These are phyloP conservation scores for Lithobates pipiens DNA, from an alignment of 2,797 vertebrate species.

Conservation along the genomic window DNA sequence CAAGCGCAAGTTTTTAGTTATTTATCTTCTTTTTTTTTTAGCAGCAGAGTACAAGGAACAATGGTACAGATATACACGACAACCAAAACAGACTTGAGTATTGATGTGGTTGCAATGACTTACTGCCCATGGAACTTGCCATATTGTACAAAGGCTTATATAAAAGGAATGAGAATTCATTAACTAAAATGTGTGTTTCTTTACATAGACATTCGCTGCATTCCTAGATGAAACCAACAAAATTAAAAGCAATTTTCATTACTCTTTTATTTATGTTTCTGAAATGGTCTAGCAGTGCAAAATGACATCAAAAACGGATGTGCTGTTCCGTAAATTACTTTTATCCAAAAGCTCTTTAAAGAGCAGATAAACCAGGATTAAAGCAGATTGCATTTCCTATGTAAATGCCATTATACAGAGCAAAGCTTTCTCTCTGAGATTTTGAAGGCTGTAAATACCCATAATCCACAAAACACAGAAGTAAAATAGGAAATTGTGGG, in stretches of 20 bases:
- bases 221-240: not conserved
- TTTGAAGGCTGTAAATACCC: slow-evolving; percentile 28
- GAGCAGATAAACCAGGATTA: slow-evolving; percentile 42
- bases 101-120: too few relatives aligned
- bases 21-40: not conserved
- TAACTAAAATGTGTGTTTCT: not conserved
- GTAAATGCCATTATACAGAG: slow-evolving; percentile 39
- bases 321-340: slow-evolving; percentile 32
- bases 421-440: not conserved
- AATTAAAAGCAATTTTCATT: slow-evolving; percentile 5
- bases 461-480: slow-evolving; percentile 50
- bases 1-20: not conserved
- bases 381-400: slow-evolving; percentile 31
- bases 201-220: not conserved
- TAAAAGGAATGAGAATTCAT: not conserved
- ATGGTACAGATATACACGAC: not conserved
- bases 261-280: not conserved
- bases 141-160: too few relatives aligned
- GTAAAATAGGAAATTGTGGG: slow-evolving; percentile 6
- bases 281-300: slow-evolving; percentile 7
- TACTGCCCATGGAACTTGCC: too few relatives aligned
- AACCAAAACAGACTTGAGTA: not conserved
- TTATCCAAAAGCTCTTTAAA: slow-evolving; percentile 49
- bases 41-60: not conserved
- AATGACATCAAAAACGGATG: slow-evolving; percentile 29